Conservation (phyloP, 2,113 vertebrate species). For the Carollia perspicillata region DNA sequence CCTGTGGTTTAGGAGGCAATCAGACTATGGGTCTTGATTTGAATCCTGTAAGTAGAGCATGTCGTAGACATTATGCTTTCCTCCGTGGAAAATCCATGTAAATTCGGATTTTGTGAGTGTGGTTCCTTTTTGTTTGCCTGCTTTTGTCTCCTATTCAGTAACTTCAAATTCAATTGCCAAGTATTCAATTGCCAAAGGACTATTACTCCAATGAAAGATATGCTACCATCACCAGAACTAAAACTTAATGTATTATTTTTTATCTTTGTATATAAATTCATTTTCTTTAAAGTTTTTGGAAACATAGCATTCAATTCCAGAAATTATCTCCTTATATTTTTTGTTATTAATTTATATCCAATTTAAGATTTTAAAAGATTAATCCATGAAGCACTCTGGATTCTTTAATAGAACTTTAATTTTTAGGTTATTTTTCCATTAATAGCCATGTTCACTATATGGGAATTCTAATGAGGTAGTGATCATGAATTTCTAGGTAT, state of each 20-base stretch:
- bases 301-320: neutral
- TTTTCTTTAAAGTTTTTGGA: neutral
- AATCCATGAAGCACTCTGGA: neutral
- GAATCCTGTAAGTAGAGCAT: neutral
- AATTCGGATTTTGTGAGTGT: no score
- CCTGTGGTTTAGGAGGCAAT: neutral
- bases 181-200: neutral
- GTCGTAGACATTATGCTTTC: neutral
- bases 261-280: neutral
- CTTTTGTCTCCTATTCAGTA: neutral
- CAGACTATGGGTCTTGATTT: neutral
- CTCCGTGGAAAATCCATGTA: neutral
- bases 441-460: neutral
- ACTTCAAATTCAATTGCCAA: neutral
- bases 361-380: neutral
- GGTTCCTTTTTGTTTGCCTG: neutral
- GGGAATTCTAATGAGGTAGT: neutral
- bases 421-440: neutral
- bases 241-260: neutral
- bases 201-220: neutral
- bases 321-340: neutral
- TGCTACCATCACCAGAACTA: neutral
- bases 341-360: neutral
- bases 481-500: neutral
- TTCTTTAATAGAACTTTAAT: neutral